Evolutionary conservation across 2,113 vertebrate genomes (phyloP).

Genomic region (Sinocyclocheilus maitianheensis): DNA sequence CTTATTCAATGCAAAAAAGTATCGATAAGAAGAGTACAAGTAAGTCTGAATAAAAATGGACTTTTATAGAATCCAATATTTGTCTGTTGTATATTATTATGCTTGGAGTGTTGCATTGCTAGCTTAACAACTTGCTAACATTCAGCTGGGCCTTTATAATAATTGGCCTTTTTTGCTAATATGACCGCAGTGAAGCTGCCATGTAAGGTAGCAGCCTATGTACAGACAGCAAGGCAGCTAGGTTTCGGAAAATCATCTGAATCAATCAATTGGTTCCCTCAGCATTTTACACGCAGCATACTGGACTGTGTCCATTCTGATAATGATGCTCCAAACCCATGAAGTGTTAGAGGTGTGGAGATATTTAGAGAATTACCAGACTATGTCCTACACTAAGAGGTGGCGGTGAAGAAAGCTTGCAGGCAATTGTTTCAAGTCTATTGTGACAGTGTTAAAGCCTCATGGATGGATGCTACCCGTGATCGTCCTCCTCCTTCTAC

Average conservation of each 20-base stretch:
- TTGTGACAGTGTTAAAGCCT: constrained; percentile 58
- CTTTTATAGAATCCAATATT: background rate
- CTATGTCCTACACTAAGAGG: constrained; percentile 64
- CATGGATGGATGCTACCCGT: constrained; percentile 34
- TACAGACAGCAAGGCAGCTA: background rate
- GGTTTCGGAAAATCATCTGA: background rate
- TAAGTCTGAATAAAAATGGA: background rate
- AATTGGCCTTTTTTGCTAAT: background rate
- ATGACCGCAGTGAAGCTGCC: background rate
- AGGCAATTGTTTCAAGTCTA: constrained; percentile 73
- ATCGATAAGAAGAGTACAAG: background rate
- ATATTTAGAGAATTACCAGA: constrained; percentile 39
- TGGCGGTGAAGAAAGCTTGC: constrained; percentile 56
- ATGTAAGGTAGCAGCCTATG: background rate
- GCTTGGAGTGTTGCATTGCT: background rate
- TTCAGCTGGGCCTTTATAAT: background rate
- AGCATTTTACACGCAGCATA: background rate
- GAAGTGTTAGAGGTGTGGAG: constrained; percentile 3
- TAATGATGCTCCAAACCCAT: constrained; percentile 50
- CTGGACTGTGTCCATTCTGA: constrained; percentile 67
- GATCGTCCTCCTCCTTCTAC: constrained; percentile 36
- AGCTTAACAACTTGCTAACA: background rate
- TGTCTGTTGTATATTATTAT: background rate
- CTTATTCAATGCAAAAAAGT: background rate
- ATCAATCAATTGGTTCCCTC: background rate